A percentile compares a stretch with the other conserved stretches of the same genome.
Evolutionary conservation across 2,888 invertebrate species (phyloP).

Genomic region (Aleiodes leptofemur): DNA sequence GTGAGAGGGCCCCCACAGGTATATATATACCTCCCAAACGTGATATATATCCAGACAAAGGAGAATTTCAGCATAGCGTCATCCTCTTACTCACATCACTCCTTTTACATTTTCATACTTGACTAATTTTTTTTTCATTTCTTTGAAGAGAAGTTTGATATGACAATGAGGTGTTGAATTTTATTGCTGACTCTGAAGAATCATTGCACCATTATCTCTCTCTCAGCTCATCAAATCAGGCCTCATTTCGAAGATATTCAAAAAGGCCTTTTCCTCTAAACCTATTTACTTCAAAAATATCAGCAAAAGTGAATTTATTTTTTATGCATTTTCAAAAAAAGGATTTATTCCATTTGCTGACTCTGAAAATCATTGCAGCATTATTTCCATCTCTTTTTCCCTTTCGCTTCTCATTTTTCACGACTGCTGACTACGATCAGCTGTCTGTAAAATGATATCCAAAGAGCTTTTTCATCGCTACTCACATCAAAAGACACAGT

Average conservation of each 20-base stretch:
- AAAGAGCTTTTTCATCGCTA: neutral
- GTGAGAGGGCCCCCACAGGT: conserved; percentile 31
- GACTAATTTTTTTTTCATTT: neutral
- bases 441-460: conserved; percentile 2
- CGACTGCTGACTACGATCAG: neutral
- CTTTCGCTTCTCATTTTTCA: conserved; percentile 2
- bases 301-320: no score
- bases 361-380: no score
- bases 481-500: neutral
- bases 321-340: no score
- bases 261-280: no score
- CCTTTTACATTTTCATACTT: neutral
- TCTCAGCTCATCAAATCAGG: no score
- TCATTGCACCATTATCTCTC: conserved; percentile 14
- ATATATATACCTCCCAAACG: conserved; percentile 35
- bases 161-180: neutral
- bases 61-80: conserved; percentile 51
- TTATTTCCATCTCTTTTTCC: no score
- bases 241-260: no score
- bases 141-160: conserved; percentile 1
- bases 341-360: no score
- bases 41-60: conserved; percentile 48
- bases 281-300: no score
- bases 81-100: conserved; percentile 57
- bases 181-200: conserved; percentile 24